Percentiles rank a stretch among this genome's conserved stretches.
These are phyloP conservation scores for Melanostoma scalare DNA, from an alignment of 2,888 invertebrate species.

Conservation along the genomic window DNA sequence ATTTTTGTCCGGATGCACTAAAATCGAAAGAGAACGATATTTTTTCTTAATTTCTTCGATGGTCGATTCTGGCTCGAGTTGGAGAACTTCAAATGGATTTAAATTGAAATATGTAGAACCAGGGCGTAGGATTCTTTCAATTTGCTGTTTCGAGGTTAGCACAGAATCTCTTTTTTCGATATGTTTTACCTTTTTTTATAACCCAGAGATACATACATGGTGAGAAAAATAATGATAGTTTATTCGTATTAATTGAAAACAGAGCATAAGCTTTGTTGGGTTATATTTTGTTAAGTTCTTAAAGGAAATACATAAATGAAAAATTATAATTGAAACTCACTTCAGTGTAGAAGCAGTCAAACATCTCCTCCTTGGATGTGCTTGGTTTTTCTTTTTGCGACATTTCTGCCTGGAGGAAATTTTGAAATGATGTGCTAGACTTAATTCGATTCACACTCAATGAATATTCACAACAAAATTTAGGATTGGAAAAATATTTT, in stretches of 20 bases:
- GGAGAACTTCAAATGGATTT: constrained; percentile 95
- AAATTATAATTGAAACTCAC: constrained; percentile 82
- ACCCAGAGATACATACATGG: constrained; percentile 53
- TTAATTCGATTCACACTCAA: no score
- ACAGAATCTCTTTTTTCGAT: constrained; percentile 99
- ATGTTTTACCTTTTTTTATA: constrained; percentile 93
- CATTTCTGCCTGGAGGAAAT: constrained; percentile 34
- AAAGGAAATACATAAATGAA: constrained; percentile 47
- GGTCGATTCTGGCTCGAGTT: constrained; percentile 94
- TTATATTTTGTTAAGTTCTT: constrained; percentile 52
- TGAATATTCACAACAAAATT: no score
- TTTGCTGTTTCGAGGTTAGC: constrained; percentile 97
- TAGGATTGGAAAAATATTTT: no score
- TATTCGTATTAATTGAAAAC: constrained; percentile 52
- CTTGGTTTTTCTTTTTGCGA: constrained; percentile 75
- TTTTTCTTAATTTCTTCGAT: constrained; percentile 97
- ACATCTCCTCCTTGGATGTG: constrained; percentile 86
- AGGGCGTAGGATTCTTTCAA: constrained; percentile 96
- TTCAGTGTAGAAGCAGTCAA: constrained; percentile 92
- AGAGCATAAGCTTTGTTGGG: constrained; percentile 26
- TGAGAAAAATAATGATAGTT: constrained; percentile 66
- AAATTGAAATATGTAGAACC: constrained; percentile 99
- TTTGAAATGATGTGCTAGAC: no score
- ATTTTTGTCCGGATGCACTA: constrained; percentile 99
- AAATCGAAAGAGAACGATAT: constrained; percentile 96